Base-by-base conservation (phyloP, 2,113 vertebrate genomes). In the Regulus satrapa region DNA sequence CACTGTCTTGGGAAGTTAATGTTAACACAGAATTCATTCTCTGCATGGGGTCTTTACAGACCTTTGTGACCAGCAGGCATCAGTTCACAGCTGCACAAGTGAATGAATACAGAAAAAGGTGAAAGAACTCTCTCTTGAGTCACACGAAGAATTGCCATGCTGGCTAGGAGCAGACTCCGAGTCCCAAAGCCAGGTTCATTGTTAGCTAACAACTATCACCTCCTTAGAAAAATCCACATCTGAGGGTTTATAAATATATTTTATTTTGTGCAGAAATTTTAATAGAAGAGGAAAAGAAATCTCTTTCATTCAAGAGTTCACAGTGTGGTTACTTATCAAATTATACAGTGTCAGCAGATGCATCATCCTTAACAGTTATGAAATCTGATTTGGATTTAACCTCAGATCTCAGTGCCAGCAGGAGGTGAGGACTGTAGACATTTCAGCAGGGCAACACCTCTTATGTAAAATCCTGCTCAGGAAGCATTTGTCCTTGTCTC, bases 131-230 rank as follows among this genome's bases (percentile, higher is more conserved):
- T 79, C 68, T 58, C 36, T 24, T 4, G 9, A 73, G 23, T 88
- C 43, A 40, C 0, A 0, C 1, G 5, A 76, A 49, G 66, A 17
- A 19, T 61, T 26, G 6, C 17, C n/a, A 51, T 31, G 45, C 26
- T 14, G 31, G 34, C 51, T 49, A 31, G 63, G 34, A 73, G 43
- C 58, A 54, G 46, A 55, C 7, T 26, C 36, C 0, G 2, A 43
- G 52, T 67, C 43, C 88, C 4, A 3, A 92, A 63, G 18, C 45
- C 28, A 18, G 43, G 31, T 43, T 83, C 24, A 10, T 32, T 71
- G 9, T 36, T 85, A 54, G 63, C 67, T 74, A 59, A 23, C 52
- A 78, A 18, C 18, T 73, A 6, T 34, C 24, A 51, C 9, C 43
- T 56, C 12, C n/a, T 49, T 69, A 18, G 78, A 86, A 54, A 34